phyloP scores from a whole-genome alignment of 2,888 invertebrate genomes.

The Lucinisca nassula region DNA sequence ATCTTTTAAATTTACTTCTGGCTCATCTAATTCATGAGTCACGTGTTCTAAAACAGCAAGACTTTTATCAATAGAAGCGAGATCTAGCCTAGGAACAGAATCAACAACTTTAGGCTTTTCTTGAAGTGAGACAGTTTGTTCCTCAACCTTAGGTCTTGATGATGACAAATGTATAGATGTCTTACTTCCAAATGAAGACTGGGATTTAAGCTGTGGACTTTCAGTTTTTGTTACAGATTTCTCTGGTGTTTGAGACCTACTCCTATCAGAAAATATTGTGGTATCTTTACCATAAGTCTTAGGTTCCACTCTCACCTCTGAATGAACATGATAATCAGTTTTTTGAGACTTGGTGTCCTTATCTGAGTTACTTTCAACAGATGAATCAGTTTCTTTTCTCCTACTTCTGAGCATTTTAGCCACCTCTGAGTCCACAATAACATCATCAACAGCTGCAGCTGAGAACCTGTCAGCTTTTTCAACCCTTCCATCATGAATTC shows the following conservation, averaged over 20 bases:
- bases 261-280: neutral
- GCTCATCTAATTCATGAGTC: constrained; percentile 63
- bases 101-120: constrained; percentile 33
- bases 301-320: neutral
- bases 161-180: constrained; percentile 35
- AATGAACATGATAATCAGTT: neutral
- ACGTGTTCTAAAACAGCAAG: constrained; percentile 68
- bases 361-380: constrained; percentile 52
- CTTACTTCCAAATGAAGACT: constrained; percentile 62
- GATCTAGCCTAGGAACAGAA: constrained; percentile 61
- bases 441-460: constrained; percentile 57
- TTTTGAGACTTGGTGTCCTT: constrained; percentile 49
- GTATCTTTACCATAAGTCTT: neutral
- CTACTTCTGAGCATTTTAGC: constrained; percentile 72
- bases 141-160: neutral
- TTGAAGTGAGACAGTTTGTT: constrained; percentile 3
- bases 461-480: constrained; percentile 46
- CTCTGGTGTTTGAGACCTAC: neutral
- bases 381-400: constrained; percentile 75
- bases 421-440: constrained; percentile 76
- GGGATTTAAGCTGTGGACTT: constrained; percentile 28
- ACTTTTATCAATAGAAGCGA: constrained; percentile 74
- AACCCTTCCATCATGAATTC: constrained; percentile 60
- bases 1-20: constrained; percentile 23
- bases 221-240: constrained; percentile 8